Conservation (phyloP, 2,797 vertebrate genomes). For the Mareca strepera region DNA sequence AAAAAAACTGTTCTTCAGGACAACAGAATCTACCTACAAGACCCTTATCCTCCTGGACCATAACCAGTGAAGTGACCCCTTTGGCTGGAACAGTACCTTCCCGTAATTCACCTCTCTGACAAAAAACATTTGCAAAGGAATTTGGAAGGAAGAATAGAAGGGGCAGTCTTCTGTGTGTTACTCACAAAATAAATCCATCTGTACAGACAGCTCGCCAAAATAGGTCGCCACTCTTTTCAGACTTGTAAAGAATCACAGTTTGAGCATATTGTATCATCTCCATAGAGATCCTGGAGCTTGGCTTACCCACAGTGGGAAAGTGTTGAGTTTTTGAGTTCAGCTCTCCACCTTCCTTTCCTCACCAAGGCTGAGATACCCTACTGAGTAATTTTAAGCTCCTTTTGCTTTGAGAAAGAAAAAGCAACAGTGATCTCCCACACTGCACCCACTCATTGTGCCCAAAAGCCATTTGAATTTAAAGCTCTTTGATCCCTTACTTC, state of each 20-base stretch:
- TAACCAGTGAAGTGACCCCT: background rate
- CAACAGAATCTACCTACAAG: background rate
- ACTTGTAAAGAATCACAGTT: background rate
- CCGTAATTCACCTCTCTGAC: background rate
- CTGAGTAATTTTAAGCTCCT: background rate
- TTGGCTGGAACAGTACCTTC: background rate
- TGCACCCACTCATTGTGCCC: background rate
- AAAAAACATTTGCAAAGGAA: background rate
- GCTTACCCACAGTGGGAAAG: background rate
- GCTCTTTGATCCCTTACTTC: background rate
- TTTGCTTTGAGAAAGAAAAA: background rate
- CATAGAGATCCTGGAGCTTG: background rate
- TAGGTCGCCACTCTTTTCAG: background rate
- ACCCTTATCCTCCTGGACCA: background rate
- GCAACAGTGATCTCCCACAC: background rate
- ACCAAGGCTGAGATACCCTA: background rate
- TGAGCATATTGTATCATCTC: background rate
- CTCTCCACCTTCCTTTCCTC: background rate
- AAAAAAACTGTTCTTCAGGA: background rate
- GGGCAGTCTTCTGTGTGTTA: background rate
- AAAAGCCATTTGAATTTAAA: background rate
- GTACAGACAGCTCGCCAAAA: background rate
- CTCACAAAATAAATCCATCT: background rate
- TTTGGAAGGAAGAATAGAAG: background rate
- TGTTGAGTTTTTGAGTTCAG: background rate